Conservation (phyloP, 2,888 invertebrate genomes). For the Isotomurus palustris region DNA sequence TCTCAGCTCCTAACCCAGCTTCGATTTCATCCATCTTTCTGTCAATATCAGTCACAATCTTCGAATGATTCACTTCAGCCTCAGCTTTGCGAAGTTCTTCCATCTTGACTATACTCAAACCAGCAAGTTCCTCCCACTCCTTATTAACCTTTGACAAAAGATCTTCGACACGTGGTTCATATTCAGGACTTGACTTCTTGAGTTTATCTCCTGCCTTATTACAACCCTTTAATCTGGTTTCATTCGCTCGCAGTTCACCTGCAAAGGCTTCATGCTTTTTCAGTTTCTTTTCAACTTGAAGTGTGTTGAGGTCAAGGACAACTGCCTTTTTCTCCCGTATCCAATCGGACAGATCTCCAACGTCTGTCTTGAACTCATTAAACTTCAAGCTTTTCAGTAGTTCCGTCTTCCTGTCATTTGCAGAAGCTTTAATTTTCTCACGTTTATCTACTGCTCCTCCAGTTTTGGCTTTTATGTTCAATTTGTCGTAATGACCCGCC, state of each 20-base stretch:
- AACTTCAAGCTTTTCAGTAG: constrained; percentile 82
- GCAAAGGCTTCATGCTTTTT: constrained; percentile 98
- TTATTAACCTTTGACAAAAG: constrained; percentile 65
- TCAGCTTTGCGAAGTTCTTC: constrained; percentile 80
- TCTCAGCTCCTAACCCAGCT: constrained; percentile 39
- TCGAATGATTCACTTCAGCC: constrained; percentile 62
- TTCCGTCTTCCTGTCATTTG: constrained; percentile 77
- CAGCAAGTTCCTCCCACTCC: constrained; percentile 71
- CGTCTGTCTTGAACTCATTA: constrained; percentile 85
- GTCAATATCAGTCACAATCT: constrained; percentile 83
- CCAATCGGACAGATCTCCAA: constrained; percentile 91
- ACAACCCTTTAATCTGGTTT: constrained; percentile 80
- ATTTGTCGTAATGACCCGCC: constrained; percentile 71
- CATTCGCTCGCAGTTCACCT: constrained; percentile 87
- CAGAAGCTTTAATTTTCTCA: constrained; percentile 62
- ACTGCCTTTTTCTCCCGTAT: constrained; percentile 69
- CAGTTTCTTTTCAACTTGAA: constrained; percentile 75
- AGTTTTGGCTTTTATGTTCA: constrained; percentile 61
- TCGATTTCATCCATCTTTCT: constrained; percentile 82
- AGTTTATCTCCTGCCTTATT: constrained; percentile 68
- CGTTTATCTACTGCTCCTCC: constrained; percentile 71
- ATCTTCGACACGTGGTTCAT: constrained; percentile 64
- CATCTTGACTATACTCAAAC: constrained; percentile 64
- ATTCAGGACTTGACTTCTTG: too few species aligned
- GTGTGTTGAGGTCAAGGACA: constrained; percentile 62